phyloP scores from a whole-genome alignment of 2,888 invertebrate species.

The Liopterus haemorrhoidalis region DNA sequence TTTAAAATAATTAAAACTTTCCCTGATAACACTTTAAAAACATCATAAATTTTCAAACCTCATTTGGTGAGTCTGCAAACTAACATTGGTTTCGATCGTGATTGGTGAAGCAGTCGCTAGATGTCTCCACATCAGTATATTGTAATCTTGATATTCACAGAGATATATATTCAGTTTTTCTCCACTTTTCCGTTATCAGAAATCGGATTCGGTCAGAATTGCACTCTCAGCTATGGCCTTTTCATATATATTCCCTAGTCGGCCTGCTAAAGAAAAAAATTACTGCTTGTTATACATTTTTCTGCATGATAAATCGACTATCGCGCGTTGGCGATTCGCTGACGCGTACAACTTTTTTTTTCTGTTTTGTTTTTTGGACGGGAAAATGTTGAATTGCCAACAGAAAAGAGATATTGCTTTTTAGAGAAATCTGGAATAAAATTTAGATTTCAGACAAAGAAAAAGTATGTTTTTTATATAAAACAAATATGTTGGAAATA shows the following conservation, averaged over 20 bases:
- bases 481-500: too few relatives aligned
- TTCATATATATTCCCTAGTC: slow-evolving; percentile 19
- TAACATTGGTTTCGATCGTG: too few relatives aligned
- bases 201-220: slow-evolving; percentile 15
- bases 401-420: background rate
- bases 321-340: slow-evolving; percentile 14
- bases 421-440: too few relatives aligned
- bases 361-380: background rate
- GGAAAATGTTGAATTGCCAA: slow-evolving; percentile 13
- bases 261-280: slow-evolving; percentile 13
- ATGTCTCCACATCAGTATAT: slow-evolving; percentile 5
- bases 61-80: too few relatives aligned
- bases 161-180: too few relatives aligned
- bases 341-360: slow-evolving; percentile 14
- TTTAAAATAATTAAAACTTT: too few relatives aligned
- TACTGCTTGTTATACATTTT: slow-evolving; percentile 23
- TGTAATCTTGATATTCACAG: slow-evolving; percentile 21
- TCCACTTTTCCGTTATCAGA: slow-evolving; percentile 18
- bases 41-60: too few relatives aligned
- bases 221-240: slow-evolving; percentile 18
- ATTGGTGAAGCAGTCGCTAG: background rate
- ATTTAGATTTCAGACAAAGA: too few relatives aligned
- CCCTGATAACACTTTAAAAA: too few relatives aligned
- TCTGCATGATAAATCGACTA: slow-evolving; percentile 23
- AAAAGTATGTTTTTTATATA: too few relatives aligned